Evolutionary conservation across 2,888 invertebrate genomes (phyloP).

Genomic region (Dasypolia templi): DNA sequence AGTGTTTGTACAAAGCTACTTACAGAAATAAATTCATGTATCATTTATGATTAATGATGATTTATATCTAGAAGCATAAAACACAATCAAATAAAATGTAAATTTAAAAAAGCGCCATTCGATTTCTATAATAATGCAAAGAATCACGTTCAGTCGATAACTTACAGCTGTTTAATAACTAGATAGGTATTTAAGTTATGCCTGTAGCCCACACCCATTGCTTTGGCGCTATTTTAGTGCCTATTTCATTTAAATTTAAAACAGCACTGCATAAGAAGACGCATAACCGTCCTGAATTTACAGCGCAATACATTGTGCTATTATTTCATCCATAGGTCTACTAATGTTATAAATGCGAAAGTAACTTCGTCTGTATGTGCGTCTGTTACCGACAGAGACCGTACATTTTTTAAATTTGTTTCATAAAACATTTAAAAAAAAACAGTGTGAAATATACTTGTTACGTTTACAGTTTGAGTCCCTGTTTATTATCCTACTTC

Average conservation of each 20-base stretch:
- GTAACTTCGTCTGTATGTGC: neutral
- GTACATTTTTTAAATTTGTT: too few relatives aligned
- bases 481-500: too few relatives aligned
- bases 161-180: neutral
- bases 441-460: too few relatives aligned
- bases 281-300: neutral
- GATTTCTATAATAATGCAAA: neutral
- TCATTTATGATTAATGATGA: too few relatives aligned
- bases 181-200: neutral
- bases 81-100: too few relatives aligned
- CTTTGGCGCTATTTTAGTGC: neutral
- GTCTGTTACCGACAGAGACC: too few relatives aligned
- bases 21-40: too few relatives aligned
- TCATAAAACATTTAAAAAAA: too few relatives aligned
- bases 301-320: neutral
- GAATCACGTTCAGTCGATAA: constrained; percentile 8
- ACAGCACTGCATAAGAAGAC: neutral
- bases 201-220: neutral
- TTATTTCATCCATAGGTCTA: neutral
- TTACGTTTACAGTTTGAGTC: too few relatives aligned
- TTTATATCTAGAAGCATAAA: neutral
- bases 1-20: too few relatives aligned
- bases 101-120: too few relatives aligned
- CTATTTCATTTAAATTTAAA: constrained; percentile 25
- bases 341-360: neutral